Evolutionary conservation across 37 sponge, comb jelly and placozoan genomes (phyloP).

Genomic region (Ianthella basta): DNA sequence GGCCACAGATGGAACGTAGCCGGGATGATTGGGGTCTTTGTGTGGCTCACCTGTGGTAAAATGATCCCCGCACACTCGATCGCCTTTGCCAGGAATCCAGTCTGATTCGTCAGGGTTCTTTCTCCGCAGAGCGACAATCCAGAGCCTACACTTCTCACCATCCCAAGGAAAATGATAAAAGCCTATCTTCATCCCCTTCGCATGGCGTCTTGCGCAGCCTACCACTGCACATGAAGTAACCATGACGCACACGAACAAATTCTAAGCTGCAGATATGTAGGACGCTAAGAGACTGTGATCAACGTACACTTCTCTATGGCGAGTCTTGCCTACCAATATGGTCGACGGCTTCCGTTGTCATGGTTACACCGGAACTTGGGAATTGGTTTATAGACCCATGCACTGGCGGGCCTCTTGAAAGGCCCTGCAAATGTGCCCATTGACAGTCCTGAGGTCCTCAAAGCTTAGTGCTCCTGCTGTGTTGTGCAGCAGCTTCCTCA

Average conservation of each 20-base stretch:
- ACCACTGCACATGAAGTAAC: conserved; percentile 9
- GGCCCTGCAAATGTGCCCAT: no score
- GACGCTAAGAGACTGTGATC: no score
- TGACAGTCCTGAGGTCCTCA: no score
- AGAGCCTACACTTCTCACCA: neutral
- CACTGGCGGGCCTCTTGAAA: no score
- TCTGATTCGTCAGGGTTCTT: neutral
- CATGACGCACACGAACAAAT: neutral
- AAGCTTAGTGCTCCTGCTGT: no score
- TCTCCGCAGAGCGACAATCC: conserved; percentile 3
- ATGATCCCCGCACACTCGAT: conserved; percentile 3
- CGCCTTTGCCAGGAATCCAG: conserved; percentile 7
- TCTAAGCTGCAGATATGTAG: neutral
- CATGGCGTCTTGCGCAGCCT: neutral
- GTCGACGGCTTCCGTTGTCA: neutral
- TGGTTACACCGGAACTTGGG: neutral
- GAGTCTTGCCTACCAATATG: conserved; percentile 1
- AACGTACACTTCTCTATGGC: neutral
- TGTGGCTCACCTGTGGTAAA: conserved; percentile 4
- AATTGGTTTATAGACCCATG: conserved; percentile 17
- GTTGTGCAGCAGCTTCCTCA: no score
- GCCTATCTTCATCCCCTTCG: conserved; percentile 6
- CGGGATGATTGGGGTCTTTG: conserved; percentile 10
- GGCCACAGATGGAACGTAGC: neutral
- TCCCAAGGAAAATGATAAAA: conserved; percentile 5